Evolutionary conservation across 2,888 invertebrate genomes (phyloP), one percentile per base, ranked within the genome.

Genomic region (Ophion ventricosus): DNA sequence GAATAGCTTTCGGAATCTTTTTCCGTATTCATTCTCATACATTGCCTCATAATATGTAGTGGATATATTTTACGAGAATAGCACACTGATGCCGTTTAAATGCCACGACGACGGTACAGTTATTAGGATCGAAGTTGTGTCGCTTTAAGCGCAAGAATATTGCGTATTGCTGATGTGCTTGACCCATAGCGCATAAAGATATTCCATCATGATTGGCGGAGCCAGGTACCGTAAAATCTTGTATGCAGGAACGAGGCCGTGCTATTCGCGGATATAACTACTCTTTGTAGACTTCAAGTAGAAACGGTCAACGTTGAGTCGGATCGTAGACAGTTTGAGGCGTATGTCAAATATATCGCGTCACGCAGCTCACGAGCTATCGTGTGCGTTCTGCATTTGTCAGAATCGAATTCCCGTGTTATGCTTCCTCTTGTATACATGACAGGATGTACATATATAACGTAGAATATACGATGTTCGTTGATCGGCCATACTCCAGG

Each of bases 361-460:
- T 54, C 61, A 61, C 14, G 61, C 17, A 54, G 57, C 11, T 66
- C 20, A 40, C 11, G 75, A n/a, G 23, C 49, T 54, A 78, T 61
- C 77, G 61, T 43, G 20, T 49, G 81, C 63, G 43, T 70, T 75
- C 26, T 64, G 49, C 56, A 76, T 81, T 56, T 35, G 54, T 64
- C 61, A 20, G 49, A 69, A 43, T 81, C 35, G 25, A 72, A 63
- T 61, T 35, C 75, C 35, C 54, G 35, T 20, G 35, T 56, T 35
- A 23, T 35, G 29, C 56, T 23, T 66, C n/a, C 35, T 49, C 26
- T 35, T 14, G 29, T 63, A 20, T 20, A 63, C 49, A 20, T 63
- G 43, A 54, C 29, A 23, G 40, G 2, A 63, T n/a, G n/a, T 20
- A 61, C 20, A 17, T 61, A 56, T 29, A 70, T 29, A 2, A 26